Evolutionary conservation across 2,113 vertebrate genomes (phyloP), one percentile per base, ranked within the genome.

Genomic region (Zonotrichia leucophrys): DNA sequence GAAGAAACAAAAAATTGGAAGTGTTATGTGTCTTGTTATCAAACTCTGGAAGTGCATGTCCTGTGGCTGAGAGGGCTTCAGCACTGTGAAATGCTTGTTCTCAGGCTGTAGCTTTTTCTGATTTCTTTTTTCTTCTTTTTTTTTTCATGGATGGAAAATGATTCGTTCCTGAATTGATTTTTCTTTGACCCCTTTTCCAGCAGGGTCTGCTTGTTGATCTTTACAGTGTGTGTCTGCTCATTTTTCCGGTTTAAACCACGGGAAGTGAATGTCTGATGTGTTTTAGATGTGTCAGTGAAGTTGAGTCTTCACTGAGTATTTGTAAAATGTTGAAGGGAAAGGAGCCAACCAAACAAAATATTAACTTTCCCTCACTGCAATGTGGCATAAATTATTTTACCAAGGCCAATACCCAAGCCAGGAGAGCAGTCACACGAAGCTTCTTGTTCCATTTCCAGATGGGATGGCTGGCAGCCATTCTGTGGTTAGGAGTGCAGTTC

Each of bases 91-190:
- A 76, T 52, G 50, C 59, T 95, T 33, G 0, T 70, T 66, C 59
- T 66, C 82, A 55, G n/a, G 14, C 63, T 85, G 25, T 20, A 55
- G n/a, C 16, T 82, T 84, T 64, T 76, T 84, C 49, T 6, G 10
- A 33, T 90, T 78, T 66, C 42, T 9, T 6, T 18, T 7, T 12
- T 17, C 37, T 41, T 42, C 15, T 53, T 53, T 35, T 62, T 55
- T 64, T 52, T 91, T 78, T n/a, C 27, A 50, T 0, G 1, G 25
- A 15, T 93, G 35, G 56, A 78, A 84, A 84, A 37, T 60, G 30
- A 19, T 81, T 90, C 25, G 12, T 83, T 85, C 87, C 59, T 90
- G 67, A 80, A 86, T 76, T 91, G 75, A 76, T 94, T 88, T 95
- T 92, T 70, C 46, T 67, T 87, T 91, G 59, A 69, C 67, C 55